A percentile compares a stretch with the other conserved stretches of the same genome.
Evolutionary conservation across 2,113 vertebrate genomes (phyloP).

Genomic region (Nansenia antarctica): DNA sequence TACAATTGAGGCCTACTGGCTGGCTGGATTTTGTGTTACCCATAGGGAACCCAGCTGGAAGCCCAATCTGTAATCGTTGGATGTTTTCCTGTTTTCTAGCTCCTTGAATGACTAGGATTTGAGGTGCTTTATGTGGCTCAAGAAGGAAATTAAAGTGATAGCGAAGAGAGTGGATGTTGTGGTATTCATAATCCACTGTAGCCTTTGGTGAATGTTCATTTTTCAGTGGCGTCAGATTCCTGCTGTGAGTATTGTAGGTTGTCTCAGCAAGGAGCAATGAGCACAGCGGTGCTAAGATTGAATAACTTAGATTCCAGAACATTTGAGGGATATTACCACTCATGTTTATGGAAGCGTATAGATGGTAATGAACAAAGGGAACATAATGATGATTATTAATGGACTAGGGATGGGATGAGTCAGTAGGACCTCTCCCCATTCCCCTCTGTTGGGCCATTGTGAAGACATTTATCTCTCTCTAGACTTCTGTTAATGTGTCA

Average conservation of each 20-base stretch:
- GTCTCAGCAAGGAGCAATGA: background rate
- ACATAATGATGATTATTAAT: conserved; percentile 70
- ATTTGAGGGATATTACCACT: conserved; percentile 22
- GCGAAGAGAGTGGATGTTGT: conserved; percentile 26
- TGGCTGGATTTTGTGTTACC: background rate
- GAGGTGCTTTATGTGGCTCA: background rate
- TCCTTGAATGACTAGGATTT: background rate
- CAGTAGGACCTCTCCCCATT: background rate
- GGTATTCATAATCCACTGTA: conserved; percentile 23
- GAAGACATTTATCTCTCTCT: background rate
- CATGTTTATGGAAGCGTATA: conserved; percentile 53
- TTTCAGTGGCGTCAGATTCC: background rate
- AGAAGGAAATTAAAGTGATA: background rate
- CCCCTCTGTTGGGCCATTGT: background rate
- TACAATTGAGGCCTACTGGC: too few species aligned
- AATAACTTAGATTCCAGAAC: conserved; percentile 13
- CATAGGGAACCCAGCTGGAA: background rate
- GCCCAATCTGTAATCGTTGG: background rate
- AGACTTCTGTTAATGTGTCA: background rate
- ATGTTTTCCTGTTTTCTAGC: background rate
- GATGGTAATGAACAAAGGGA: conserved; percentile 60
- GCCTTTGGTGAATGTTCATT: conserved; percentile 13
- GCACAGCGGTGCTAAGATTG: background rate
- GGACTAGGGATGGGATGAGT: background rate
- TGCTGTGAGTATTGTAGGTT: background rate